These are phyloP conservation scores for Drosophila lutescens DNA, from an alignment of 2,888 invertebrate genomes.

Conservation along the genomic window DNA sequence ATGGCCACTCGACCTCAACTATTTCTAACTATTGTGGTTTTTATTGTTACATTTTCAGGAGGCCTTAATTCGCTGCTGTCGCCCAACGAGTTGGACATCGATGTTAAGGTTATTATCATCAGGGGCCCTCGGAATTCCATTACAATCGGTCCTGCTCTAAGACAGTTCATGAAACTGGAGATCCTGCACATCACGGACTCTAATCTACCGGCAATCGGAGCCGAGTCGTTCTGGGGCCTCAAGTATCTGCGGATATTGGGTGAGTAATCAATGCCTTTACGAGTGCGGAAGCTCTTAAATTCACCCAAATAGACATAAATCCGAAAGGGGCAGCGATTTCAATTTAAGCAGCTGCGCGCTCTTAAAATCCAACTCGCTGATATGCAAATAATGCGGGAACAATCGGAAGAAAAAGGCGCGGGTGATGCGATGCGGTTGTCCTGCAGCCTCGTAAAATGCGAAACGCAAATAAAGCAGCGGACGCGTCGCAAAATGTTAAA, in stretches of 20 bases:
- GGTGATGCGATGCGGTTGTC: conserved; percentile 41
- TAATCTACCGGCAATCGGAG: conserved; percentile 90
- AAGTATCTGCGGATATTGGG: conserved; percentile 85
- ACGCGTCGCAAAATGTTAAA: conserved; percentile 64
- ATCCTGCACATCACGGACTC: conserved; percentile 90
- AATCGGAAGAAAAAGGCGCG: conserved; percentile 7
- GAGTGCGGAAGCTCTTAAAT: conserved; percentile 30
- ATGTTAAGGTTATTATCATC: conserved; percentile 88
- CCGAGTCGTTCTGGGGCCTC: conserved; percentile 92
- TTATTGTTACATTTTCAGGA: conserved; percentile 83
- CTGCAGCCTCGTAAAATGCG: conserved; percentile 64
- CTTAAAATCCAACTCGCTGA: conserved; percentile 53
- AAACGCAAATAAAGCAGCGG: conserved; percentile 64
- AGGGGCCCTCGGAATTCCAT: conserved; percentile 88
- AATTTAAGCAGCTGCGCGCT: conserved; percentile 67
- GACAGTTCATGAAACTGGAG: conserved; percentile 87
- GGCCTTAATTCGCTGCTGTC: conserved; percentile 88
- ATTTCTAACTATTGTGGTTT: conserved; percentile 13
- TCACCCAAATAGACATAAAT: conserved; percentile 16
- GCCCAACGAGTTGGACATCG: conserved; percentile 87
- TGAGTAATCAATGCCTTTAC: conserved; percentile 77
- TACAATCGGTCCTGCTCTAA: conserved; percentile 89
- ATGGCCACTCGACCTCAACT: conserved; percentile 17
- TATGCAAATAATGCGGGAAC: conserved; percentile 41
- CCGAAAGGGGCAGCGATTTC: conserved; percentile 51